A percentile compares a stretch with the other conserved stretches of the same genome.
phyloP scores from a whole-genome alignment of 2,797 vertebrate genomes.

The Chelidonichthys spinosus region DNA sequence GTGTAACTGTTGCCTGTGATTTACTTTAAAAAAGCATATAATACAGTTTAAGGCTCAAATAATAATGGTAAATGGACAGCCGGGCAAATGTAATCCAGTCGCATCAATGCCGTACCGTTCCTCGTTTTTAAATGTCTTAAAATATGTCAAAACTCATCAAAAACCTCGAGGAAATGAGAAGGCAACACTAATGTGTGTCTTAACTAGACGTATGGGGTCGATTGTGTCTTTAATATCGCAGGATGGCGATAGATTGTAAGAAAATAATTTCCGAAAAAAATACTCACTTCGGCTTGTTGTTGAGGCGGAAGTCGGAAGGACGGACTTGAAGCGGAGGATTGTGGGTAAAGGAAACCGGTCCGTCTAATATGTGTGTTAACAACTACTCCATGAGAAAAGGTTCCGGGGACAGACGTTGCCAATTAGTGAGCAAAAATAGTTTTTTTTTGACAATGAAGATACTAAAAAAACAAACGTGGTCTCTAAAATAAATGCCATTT shows the following conservation, averaged over 20 bases:
- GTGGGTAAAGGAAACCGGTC: constrained; percentile 74
- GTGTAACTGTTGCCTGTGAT: accelerated
- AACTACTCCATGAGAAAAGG: background rate
- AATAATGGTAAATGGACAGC: background rate
- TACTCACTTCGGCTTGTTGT: constrained; percentile 70
- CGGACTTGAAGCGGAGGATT: constrained; percentile 43
- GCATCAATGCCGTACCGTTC: background rate
- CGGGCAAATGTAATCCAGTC: background rate
- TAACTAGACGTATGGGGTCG: accelerated
- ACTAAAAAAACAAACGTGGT: too few species aligned
- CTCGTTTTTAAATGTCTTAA: background rate
- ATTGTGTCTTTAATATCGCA: accelerated
- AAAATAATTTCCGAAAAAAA: background rate
- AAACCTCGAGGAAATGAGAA: accelerated
- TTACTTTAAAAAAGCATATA: accelerated
- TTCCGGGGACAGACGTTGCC: constrained; percentile 33
- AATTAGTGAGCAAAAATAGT: too few species aligned
- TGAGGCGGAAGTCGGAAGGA: constrained; percentile 83
- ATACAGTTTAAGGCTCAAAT: accelerated
- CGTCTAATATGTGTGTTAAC: constrained; percentile 27
- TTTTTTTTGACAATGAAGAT: too few species aligned
- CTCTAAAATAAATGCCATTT: too few species aligned
- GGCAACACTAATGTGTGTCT: accelerated
- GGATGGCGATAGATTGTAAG: constrained; percentile 73
- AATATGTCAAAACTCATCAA: background rate